phyloP scores from a whole-genome alignment of 2,888 invertebrate genomes.

The Gandaritis pyraliata region DNA sequence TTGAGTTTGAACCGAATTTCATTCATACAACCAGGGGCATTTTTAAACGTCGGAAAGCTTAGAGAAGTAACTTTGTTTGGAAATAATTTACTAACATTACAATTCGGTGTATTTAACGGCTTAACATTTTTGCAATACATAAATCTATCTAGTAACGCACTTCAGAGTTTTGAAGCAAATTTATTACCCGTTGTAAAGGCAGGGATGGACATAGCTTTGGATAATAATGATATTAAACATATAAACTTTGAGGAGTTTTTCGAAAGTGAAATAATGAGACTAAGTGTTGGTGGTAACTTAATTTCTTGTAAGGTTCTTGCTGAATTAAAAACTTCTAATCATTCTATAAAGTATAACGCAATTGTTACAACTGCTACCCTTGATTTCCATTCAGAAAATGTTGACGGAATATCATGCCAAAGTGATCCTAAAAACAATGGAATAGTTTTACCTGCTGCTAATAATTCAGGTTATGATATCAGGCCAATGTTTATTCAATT shows the following conservation, averaged over 20 bases:
- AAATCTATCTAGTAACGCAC: conserved; percentile 39
- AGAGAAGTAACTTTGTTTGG: conserved; percentile 31
- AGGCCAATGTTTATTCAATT: conserved; percentile 33
- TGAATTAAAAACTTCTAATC: conserved; percentile 32
- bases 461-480: conserved; percentile 29
- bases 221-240: conserved; percentile 39
- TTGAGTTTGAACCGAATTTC: conserved; percentile 42
- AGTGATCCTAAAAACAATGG: conserved; percentile 12
- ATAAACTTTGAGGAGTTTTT: conserved; percentile 36
- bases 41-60: conserved; percentile 33
- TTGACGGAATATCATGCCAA: conserved; percentile 39
- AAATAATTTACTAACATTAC: conserved; percentile 38
- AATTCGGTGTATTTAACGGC: conserved; percentile 44
- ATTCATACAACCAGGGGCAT: conserved; percentile 44
- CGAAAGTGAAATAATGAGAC: conserved; percentile 20
- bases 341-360: conserved; percentile 24
- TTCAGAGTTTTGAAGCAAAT: conserved; percentile 38
- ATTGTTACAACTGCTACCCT: conserved; percentile 26
- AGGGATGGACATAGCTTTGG: conserved; percentile 28
- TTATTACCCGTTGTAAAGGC: conserved; percentile 31
- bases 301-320: conserved; percentile 40
- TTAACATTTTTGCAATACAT: conserved; percentile 32
- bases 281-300: conserved; percentile 44
- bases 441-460: conserved; percentile 8
- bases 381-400: conserved; percentile 39